Evolutionary conservation across 2,113 vertebrate species (phyloP).

Genomic region (Apistogramma diplotaenia): DNA sequence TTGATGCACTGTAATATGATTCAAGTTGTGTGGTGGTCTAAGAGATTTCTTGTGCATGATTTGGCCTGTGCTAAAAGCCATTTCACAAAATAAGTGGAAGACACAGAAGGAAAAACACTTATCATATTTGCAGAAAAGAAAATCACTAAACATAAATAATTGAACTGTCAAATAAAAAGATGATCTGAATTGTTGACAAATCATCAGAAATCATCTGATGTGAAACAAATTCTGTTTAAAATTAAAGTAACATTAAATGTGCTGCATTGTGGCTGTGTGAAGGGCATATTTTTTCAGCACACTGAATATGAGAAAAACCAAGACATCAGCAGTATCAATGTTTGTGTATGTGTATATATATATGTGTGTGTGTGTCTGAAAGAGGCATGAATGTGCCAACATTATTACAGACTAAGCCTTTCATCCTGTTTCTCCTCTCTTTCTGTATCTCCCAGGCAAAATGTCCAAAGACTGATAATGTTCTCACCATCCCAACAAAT

Average conservation of each 20-base stretch:
- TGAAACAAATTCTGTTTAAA: neutral
- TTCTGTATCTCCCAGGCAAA: slow-evolving; percentile 35
- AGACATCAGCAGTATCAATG: slow-evolving; percentile 16
- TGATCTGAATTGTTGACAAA: no score
- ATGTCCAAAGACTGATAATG: slow-evolving; percentile 32
- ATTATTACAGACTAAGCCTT: slow-evolving; percentile 34
- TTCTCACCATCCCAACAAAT: slow-evolving; percentile 53
- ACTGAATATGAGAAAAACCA: slow-evolving; percentile 24
- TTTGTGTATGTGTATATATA: neutral
- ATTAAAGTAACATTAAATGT: neutral
- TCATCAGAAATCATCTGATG: no score
- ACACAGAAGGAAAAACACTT: neutral
- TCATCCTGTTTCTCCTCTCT: slow-evolving; percentile 29
- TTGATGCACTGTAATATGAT: neutral
- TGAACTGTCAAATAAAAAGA: neutral
- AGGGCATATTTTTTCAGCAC: slow-evolving; percentile 24
- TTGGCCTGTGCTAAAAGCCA: neutral
- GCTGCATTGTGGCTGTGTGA: slow-evolving; percentile 14
- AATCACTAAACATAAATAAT: neutral
- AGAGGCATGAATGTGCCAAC: slow-evolving; percentile 13
- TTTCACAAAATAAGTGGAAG: neutral
- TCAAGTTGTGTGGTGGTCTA: neutral
- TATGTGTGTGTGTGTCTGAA: neutral
- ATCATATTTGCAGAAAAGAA: neutral
- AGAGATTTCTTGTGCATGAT: neutral